phyloP scores from a whole-genome alignment of 2,113 vertebrate species.

The Thunnus thynnus region DNA sequence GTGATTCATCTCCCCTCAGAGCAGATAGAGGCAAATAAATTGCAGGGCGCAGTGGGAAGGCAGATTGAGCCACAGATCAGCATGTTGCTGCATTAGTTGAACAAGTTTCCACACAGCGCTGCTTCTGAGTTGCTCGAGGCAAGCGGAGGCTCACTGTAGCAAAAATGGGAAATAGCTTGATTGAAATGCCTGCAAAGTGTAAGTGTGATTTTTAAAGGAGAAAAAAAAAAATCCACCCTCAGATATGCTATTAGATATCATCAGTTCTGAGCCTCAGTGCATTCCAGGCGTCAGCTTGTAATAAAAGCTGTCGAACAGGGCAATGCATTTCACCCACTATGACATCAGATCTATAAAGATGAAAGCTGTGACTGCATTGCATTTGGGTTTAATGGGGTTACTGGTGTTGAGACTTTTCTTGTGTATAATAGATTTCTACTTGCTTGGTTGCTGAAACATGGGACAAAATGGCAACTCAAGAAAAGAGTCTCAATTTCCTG shows the following conservation, averaged over 20 bases:
- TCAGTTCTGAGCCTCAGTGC: neutral
- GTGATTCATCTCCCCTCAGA: constrained; percentile 52
- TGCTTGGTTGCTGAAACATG: neutral
- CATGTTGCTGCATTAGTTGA: constrained; percentile 59
- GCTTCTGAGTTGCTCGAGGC: constrained; percentile 32
- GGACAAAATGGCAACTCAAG: neutral
- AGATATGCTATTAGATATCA: constrained; percentile 40
- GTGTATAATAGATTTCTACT: constrained; percentile 18
- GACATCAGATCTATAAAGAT: constrained; percentile 26
- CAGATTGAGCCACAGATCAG: constrained; percentile 63
- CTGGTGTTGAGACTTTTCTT: constrained; percentile 8
- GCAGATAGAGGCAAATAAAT: constrained; percentile 52
- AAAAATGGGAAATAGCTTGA: constrained; percentile 21
- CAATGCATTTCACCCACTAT: neutral
- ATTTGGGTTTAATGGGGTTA: neutral
- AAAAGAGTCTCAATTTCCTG: neutral
- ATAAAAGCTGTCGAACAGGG: constrained; percentile 14
- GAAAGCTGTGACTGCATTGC: constrained; percentile 3
- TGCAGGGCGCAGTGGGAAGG: constrained; percentile 40
- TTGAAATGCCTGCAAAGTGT: constrained; percentile 47
- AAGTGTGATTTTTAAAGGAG: constrained; percentile 33
- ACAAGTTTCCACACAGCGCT: constrained; percentile 52
- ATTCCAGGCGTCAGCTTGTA: neutral
- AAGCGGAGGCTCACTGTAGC: neutral
- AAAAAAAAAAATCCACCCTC: neutral